A percentile compares a stretch with the other conserved stretches of the same genome.
phyloP scores from a whole-genome alignment of 2,797 vertebrate species.

The Scolopax bukidnonensis region DNA sequence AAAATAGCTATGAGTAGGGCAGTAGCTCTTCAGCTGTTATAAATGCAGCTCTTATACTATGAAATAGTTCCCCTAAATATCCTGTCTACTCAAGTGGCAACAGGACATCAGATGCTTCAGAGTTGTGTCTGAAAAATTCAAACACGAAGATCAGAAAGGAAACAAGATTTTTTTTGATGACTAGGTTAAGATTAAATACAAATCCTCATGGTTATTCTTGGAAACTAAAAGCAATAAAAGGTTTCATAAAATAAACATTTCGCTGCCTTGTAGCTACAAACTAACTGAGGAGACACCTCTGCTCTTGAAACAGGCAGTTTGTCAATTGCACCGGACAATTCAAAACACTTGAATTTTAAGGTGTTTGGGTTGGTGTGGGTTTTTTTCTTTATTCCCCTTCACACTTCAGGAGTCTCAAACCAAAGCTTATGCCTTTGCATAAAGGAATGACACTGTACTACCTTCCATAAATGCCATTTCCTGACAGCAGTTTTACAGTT shows the following conservation, averaged over 20 bases:
- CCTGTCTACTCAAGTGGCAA: background rate
- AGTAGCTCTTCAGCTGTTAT: background rate
- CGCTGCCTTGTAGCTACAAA: background rate
- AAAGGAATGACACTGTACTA: background rate
- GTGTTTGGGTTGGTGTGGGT: background rate
- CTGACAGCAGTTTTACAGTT: background rate
- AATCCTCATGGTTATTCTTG: background rate
- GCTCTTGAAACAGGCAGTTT: background rate
- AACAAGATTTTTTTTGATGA: background rate
- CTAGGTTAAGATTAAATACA: background rate
- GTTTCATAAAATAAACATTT: background rate
- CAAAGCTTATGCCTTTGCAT: background rate
- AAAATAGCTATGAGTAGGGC: background rate
- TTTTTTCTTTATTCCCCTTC: background rate
- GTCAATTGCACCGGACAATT: background rate
- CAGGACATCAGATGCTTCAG: background rate
- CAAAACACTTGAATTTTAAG: background rate
- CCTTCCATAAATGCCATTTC: background rate
- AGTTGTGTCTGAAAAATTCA: background rate
- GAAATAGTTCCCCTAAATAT: background rate
- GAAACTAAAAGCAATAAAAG: background rate
- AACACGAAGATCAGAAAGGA: background rate
- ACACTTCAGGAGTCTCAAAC: background rate
- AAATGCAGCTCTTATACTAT: background rate
- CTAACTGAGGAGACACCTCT: background rate